Percentiles rank a stretch among this genome's conserved stretches.
Conservation (phyloP, 2,888 invertebrate species). For the Lissonota sp. region DNA sequence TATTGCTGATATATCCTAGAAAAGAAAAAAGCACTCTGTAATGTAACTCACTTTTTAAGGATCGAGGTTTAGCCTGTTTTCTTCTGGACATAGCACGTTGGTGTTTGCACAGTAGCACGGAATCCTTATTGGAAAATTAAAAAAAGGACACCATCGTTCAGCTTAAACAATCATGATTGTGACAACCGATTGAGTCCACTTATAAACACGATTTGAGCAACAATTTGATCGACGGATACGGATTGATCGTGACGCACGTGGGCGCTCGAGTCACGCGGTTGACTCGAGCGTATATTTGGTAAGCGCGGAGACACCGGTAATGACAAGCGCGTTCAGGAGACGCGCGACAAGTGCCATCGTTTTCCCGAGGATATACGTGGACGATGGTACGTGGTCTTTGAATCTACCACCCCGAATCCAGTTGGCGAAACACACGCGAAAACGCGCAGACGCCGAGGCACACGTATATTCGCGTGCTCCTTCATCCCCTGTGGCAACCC, state of each 20-base stretch:
- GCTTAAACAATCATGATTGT: too few relatives aligned
- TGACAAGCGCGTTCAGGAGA: slow-evolving; percentile 75
- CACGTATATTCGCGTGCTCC: neutral
- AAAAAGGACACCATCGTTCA: slow-evolving; percentile 20
- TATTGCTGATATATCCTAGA: too few relatives aligned
- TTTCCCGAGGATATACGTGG: slow-evolving; percentile 61
- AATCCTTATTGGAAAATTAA: slow-evolving; percentile 5
- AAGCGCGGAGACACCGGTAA: slow-evolving; percentile 20
- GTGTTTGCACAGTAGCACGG: slow-evolving; percentile 23
- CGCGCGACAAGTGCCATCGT: slow-evolving; percentile 79
- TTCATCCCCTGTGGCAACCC: neutral
- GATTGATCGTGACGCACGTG: slow-evolving; percentile 22
- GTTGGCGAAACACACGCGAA: neutral
- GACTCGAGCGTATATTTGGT: neutral
- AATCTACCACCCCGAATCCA: slow-evolving; percentile 49
- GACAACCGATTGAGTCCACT: neutral
- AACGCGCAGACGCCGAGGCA: neutral
- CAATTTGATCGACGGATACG: neutral
- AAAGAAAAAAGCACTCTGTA: too few relatives aligned
- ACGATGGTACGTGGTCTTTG: slow-evolving; percentile 45
- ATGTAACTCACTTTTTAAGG: slow-evolving; percentile 83
- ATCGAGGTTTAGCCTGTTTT: slow-evolving; percentile 85
- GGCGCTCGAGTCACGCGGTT: slow-evolving; percentile 32
- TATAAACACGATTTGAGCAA: neutral
- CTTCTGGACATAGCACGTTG: slow-evolving; percentile 83